A percentile compares a stretch with the other conserved stretches of the same genome.
Evolutionary conservation across 2,797 vertebrate species (phyloP).

Genomic region (Tiaroga cobitis): DNA sequence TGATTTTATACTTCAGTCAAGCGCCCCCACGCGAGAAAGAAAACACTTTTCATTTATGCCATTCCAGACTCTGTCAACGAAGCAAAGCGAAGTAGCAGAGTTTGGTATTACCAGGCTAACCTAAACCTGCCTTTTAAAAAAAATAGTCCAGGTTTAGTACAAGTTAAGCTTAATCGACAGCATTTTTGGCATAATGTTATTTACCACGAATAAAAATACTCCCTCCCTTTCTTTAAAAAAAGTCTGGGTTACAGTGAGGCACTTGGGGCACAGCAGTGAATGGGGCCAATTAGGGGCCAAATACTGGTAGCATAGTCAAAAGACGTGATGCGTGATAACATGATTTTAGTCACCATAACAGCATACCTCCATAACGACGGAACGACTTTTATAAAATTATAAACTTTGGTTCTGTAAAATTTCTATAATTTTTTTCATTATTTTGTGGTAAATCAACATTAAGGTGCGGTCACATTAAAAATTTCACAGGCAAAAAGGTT

Average conservation of each 20-base stretch:
- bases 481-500: background rate
- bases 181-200: background rate
- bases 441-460: background rate
- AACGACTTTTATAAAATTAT: background rate
- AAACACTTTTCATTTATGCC: too few relatives aligned
- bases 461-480: background rate
- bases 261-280: background rate
- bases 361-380: background rate
- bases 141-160: background rate
- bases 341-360: background rate
- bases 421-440: too few relatives aligned
- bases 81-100: too few relatives aligned
- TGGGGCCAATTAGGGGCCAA: too few relatives aligned
- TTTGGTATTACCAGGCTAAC: too few relatives aligned
- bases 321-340: background rate
- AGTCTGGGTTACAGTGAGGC: background rate
- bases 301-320: background rate
- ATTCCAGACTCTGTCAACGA: too few relatives aligned
- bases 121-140: conserved; percentile 31
- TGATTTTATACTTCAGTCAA: too few relatives aligned
- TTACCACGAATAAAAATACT: background rate
- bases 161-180: background rate
- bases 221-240: background rate
- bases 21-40: too few relatives aligned
- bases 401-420: background rate